Percentiles rank a stretch among this genome's conserved stretches.
Evolutionary conservation across 2,113 vertebrate genomes (phyloP).

Genomic region (Elaphurus davidianus): DNA sequence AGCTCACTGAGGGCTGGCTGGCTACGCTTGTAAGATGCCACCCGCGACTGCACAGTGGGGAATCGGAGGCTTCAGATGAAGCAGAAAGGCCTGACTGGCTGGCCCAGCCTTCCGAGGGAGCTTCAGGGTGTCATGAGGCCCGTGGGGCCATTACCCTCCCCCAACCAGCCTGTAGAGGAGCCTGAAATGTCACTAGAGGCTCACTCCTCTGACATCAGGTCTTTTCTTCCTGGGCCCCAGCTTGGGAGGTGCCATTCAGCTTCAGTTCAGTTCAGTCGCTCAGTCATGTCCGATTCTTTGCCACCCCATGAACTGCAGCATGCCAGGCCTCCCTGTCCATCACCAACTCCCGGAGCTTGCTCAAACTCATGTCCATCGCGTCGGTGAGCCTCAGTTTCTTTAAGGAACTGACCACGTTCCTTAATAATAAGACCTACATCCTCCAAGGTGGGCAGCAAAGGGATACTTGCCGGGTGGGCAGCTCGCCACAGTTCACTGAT

Average conservation of each 20-base stretch:
- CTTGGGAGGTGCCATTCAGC: background rate
- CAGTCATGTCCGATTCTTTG: background rate
- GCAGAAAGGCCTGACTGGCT: background rate
- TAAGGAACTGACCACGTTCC: background rate
- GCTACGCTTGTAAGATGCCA: background rate
- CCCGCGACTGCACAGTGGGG: rapidly evolving
- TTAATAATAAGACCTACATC: background rate
- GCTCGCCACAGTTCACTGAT: background rate
- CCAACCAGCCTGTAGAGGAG: background rate
- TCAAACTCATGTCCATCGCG: background rate
- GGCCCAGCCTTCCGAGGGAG: background rate
- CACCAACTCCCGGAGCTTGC: background rate
- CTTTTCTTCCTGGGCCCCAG: background rate
- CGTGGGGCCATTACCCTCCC: background rate
- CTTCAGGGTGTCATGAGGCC: background rate
- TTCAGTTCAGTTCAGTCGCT: background rate
- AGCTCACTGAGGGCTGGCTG: background rate
- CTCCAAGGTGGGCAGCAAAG: background rate
- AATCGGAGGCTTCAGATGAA: background rate
- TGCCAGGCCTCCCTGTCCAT: background rate
- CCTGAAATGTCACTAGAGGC: background rate
- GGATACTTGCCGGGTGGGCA: background rate
- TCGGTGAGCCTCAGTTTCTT: background rate
- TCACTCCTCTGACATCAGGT: background rate
- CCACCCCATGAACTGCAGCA: background rate